phyloP scores from a whole-genome alignment of 2,113 vertebrate species.

The Entelurus aequoreus region DNA sequence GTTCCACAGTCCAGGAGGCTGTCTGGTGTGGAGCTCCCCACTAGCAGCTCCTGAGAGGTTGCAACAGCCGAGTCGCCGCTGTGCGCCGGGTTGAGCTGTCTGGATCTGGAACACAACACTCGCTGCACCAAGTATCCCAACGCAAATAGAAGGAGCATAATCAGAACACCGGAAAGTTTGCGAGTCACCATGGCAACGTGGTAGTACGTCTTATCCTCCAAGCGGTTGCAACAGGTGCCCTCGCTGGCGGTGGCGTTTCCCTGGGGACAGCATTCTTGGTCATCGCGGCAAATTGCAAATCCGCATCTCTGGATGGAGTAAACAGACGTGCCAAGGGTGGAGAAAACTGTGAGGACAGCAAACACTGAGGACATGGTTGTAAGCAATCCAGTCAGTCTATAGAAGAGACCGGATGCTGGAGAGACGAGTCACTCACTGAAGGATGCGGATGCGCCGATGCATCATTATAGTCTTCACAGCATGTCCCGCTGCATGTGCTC shows the following conservation, averaged over 20 bases:
- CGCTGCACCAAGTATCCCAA: conserved; percentile 81
- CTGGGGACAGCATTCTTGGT: conserved; percentile 73
- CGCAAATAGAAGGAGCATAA: conserved; percentile 80
- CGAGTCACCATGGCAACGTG: conserved; percentile 79
- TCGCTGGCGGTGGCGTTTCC: conserved; percentile 56
- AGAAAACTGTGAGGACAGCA: conserved; percentile 3
- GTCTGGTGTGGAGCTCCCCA: conserved; percentile 57
- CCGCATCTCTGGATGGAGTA: conserved; percentile 60
- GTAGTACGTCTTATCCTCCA: conserved; percentile 74
- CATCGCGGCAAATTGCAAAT: conserved; percentile 67
- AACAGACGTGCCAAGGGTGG: conserved; percentile 21
- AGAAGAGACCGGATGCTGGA: neutral
- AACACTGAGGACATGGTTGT: conserved; percentile 24
- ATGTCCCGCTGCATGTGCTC: neutral
- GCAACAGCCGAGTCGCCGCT: conserved; percentile 50
- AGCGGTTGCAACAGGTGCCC: conserved; percentile 68
- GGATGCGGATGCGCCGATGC: conserved; percentile 17
- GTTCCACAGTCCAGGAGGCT: conserved; percentile 31
- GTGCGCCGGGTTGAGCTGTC: conserved; percentile 56
- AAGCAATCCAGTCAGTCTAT: neutral
- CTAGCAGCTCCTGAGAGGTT: conserved; percentile 72
- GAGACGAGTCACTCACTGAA: conserved; percentile 10
- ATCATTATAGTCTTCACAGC: conserved; percentile 17
- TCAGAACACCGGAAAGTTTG: conserved; percentile 81
- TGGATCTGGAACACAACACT: conserved; percentile 72